Conservation (phyloP, 2,888 invertebrate genomes). For the Agapostemon virescens region DNA sequence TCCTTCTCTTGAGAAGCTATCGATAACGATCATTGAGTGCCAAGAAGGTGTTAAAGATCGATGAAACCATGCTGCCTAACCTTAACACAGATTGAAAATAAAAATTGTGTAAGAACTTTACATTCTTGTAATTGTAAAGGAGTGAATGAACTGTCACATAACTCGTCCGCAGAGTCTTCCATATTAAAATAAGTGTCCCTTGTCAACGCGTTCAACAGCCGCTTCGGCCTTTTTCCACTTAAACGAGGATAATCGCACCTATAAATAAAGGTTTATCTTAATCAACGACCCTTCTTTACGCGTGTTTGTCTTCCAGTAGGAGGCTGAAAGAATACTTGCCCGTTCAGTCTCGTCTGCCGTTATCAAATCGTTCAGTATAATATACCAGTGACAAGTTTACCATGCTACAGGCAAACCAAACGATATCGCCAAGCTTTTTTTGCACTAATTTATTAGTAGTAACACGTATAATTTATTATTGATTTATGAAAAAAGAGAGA, state of each 20-base stretch:
- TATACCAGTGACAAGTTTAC: background rate
- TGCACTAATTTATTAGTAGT: background rate
- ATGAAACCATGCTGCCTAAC: background rate
- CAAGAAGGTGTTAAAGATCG: background rate
- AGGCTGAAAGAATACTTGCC: slow-evolving; percentile 27
- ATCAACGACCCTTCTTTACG: slow-evolving; percentile 54
- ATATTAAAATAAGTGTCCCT: slow-evolving; percentile 50
- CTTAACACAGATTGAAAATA: background rate
- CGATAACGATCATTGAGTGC: background rate
- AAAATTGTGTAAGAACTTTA: background rate
- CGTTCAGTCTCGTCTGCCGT: slow-evolving; percentile 24
- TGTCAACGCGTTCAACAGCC: slow-evolving; percentile 46
- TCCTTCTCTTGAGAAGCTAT: background rate
- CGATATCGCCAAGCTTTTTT: background rate
- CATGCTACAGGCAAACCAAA: background rate
- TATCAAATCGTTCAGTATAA: slow-evolving; percentile 16
- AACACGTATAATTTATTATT: too few species aligned
- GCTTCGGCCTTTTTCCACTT: slow-evolving; percentile 33
- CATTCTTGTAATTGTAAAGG: background rate
- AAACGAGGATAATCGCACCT: slow-evolving; percentile 49
- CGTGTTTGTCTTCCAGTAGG: slow-evolving; percentile 37
- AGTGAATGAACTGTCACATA: slow-evolving; percentile 35
- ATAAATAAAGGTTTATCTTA: slow-evolving; percentile 56
- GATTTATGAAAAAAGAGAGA: too few species aligned
- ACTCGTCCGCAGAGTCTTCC: slow-evolving; percentile 29